Evolutionary conservation across 2,888 invertebrate species (phyloP).

Genomic region (Ptychoptera albimana): DNA sequence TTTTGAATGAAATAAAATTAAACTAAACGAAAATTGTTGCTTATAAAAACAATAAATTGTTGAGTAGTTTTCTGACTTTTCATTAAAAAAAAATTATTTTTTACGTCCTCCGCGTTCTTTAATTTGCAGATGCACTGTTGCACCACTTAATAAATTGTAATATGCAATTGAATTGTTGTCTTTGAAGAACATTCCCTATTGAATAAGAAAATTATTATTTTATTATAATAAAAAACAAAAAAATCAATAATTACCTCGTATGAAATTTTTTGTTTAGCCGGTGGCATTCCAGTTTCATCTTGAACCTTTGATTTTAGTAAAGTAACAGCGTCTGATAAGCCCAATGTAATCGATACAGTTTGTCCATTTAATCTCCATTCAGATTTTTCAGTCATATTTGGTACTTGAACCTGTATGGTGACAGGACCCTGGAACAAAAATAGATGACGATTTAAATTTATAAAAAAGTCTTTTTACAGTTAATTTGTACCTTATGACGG

Average conservation of each 20-base stretch:
- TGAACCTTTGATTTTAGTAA: slow-evolving; percentile 76
- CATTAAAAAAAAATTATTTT: too few relatives aligned
- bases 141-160: slow-evolving; percentile 83
- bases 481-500: slow-evolving; percentile 39
- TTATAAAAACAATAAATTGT: too few relatives aligned
- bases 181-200: slow-evolving; percentile 93
- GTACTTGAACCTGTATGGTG: slow-evolving; percentile 66
- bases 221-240: slow-evolving; percentile 3
- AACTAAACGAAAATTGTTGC: too few relatives aligned
- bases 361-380: slow-evolving; percentile 96
- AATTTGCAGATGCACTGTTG: slow-evolving; percentile 72
- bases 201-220: slow-evolving; percentile 15
- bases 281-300: slow-evolving; percentile 79
- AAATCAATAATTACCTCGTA: slow-evolving; percentile 50
- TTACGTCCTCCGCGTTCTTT: slow-evolving; percentile 97
- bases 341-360: slow-evolving; percentile 57
- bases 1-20: too few relatives aligned
- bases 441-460: slow-evolving; percentile 15
- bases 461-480: slow-evolving; percentile 24
- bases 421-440: slow-evolving; percentile 46
- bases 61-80: too few relatives aligned
- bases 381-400: slow-evolving; percentile 69
- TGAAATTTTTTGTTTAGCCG: slow-evolving; percentile 92
- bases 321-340: slow-evolving; percentile 62
- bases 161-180: slow-evolving; percentile 89